Conservation (phyloP, 1,140 invertebrate species). For the Drosophila lowei region DNA sequence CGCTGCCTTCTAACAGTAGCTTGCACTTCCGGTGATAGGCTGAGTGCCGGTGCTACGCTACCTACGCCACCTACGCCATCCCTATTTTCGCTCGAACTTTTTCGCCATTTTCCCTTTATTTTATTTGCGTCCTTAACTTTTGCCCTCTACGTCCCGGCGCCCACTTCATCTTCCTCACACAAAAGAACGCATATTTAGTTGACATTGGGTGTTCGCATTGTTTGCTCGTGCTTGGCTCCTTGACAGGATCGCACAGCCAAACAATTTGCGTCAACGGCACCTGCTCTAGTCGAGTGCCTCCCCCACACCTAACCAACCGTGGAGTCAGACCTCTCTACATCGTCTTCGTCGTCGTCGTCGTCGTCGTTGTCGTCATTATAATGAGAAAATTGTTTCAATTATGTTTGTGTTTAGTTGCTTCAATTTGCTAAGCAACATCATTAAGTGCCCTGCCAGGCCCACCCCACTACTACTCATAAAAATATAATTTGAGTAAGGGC, state of each 20-base stretch:
- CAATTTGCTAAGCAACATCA: slow-evolving; percentile 82
- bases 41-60: slow-evolving; percentile 3
- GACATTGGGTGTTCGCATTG: slow-evolving; percentile 62
- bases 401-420: slow-evolving; percentile 82
- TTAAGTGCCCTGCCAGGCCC: slow-evolving; percentile 71
- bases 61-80: not conserved
- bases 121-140: slow-evolving; percentile 73
- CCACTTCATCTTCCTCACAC: slow-evolving; percentile 68
- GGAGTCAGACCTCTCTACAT: slow-evolving; percentile 6
- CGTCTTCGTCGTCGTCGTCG: slow-evolving; percentile 15
- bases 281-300: slow-evolving; percentile 34
- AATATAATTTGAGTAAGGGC: slow-evolving; percentile 74
- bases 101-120: slow-evolving; percentile 47
- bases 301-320: too few species aligned
- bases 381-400: slow-evolving; percentile 82
- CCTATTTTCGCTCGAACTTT: slow-evolving; percentile 36
- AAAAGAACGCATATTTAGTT: slow-evolving; percentile 72
- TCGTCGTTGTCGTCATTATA: slow-evolving; percentile 67
- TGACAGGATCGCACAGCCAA: slow-evolving; percentile 65
- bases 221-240: slow-evolving; percentile 59
- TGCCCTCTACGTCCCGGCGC: slow-evolving; percentile 52
- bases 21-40: slow-evolving; percentile 56
- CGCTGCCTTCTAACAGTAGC: slow-evolving; percentile 15
- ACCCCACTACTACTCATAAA: slow-evolving; percentile 53
- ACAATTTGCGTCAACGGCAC: slow-evolving; percentile 73